Conservation (phyloP, 2,113 vertebrate species). For the Probosciger aterrimus region DNA sequence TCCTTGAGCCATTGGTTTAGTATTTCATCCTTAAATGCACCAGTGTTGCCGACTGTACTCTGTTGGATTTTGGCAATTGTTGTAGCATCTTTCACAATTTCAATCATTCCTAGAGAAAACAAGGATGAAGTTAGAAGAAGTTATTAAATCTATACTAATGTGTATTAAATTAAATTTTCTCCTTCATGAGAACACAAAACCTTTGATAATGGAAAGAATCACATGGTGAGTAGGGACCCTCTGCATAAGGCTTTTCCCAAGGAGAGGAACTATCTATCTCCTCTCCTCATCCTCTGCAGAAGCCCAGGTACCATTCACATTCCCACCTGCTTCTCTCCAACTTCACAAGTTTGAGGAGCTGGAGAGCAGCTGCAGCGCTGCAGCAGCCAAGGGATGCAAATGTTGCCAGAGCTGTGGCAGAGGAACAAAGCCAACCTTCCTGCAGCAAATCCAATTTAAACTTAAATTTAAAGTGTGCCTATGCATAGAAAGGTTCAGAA, state of each 20-base stretch:
- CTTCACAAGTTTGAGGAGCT: background rate
- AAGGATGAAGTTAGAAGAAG: background rate
- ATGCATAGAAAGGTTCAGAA: background rate
- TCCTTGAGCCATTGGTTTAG: slow-evolving; percentile 95
- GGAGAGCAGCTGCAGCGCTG: background rate
- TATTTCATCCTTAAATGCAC: slow-evolving; percentile 96
- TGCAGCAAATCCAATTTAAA: background rate
- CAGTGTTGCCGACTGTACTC: slow-evolving; percentile 95
- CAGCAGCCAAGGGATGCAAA: background rate
- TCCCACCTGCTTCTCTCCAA: background rate
- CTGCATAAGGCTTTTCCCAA: background rate
- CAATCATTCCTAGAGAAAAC: slow-evolving; percentile 88
- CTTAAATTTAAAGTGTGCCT: background rate
- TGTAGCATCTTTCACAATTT: slow-evolving; percentile 97
- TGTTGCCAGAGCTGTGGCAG: background rate
- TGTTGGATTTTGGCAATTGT: slow-evolving; percentile 99
- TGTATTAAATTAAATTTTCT: background rate
- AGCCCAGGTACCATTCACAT: background rate
- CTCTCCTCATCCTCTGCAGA: background rate
- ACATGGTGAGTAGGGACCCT: background rate
- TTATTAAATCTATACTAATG: background rate
- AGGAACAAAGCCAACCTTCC: background rate
- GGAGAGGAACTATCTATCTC: background rate
- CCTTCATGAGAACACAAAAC: background rate
- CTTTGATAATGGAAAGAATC: background rate